A percentile compares a stretch with the other conserved stretches of the same genome.
Evolutionary conservation across 2,888 invertebrate species (phyloP).

Genomic region (Phorcus lineatus): DNA sequence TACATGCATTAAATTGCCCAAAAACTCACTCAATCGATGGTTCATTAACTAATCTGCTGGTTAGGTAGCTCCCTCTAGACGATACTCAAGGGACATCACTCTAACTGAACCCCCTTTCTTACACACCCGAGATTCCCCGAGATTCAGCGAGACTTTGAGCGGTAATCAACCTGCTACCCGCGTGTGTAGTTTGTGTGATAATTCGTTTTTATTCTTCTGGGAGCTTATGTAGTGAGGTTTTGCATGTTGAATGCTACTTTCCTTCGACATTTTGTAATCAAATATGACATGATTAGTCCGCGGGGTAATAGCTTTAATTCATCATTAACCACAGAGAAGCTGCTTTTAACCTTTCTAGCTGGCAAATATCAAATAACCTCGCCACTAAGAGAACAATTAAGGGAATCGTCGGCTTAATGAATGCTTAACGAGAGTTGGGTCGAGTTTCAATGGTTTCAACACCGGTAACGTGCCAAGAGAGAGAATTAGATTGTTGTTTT

Average conservation of each 20-base stretch:
- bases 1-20: no score
- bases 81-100: no score
- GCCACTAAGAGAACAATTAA: background rate
- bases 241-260: background rate
- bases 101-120: no score
- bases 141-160: no score
- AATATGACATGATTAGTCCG: background rate
- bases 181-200: no score
- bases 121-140: no score
- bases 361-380: conserved; percentile 1
- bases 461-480: background rate
- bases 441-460: background rate
- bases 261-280: background rate
- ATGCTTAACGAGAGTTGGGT: background rate
- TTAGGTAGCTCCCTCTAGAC: no score
- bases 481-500: background rate
- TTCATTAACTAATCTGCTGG: no score
- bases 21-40: no score
- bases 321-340: background rate
- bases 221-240: background rate
- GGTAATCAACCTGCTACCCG: no score
- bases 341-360: conserved; percentile 2
- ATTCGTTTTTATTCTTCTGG: no score
- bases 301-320: background rate
- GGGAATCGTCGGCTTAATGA: background rate